Evolutionary conservation across 2,113 vertebrate genomes (phyloP).

Genomic region (Ceyx melanurus): DNA sequence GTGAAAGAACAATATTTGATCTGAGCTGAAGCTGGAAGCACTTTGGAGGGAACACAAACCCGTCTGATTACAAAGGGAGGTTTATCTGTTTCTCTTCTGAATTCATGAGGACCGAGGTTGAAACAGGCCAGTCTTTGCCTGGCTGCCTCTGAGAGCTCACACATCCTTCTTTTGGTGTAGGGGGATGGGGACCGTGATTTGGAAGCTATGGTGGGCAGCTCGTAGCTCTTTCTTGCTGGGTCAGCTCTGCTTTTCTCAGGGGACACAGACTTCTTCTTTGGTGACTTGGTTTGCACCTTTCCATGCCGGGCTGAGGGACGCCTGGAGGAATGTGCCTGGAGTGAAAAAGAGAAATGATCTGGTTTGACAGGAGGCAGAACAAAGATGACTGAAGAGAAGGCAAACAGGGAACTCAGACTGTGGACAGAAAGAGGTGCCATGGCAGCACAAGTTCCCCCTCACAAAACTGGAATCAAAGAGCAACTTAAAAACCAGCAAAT

Average conservation of each 20-base stretch:
- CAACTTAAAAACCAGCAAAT: not conserved
- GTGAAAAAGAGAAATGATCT: constrained; percentile 35
- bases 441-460: not conserved
- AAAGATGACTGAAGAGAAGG: not conserved
- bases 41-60: constrained; percentile 68
- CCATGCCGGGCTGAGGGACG: constrained; percentile 45
- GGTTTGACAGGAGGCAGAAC: not conserved
- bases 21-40: constrained; percentile 26
- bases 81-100: constrained; percentile 88
- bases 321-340: constrained; percentile 58
- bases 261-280: constrained; percentile 54
- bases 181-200: constrained; percentile 87
- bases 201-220: constrained; percentile 90
- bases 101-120: constrained; percentile 89
- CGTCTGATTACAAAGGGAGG: constrained; percentile 87
- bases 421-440: not conserved
- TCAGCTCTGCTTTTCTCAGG: constrained; percentile 52
- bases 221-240: constrained; percentile 73
- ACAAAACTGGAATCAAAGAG: not conserved
- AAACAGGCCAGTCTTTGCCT: constrained; percentile 87
- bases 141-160: constrained; percentile 87
- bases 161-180: constrained; percentile 94
- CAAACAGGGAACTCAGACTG: not conserved
- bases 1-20: constrained; percentile 43
- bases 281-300: constrained; percentile 52